A percentile compares a stretch with the other conserved stretches of the same genome.
Evolutionary conservation across 2,797 vertebrate species (phyloP).

Genomic region (Fundulus diaphanus): DNA sequence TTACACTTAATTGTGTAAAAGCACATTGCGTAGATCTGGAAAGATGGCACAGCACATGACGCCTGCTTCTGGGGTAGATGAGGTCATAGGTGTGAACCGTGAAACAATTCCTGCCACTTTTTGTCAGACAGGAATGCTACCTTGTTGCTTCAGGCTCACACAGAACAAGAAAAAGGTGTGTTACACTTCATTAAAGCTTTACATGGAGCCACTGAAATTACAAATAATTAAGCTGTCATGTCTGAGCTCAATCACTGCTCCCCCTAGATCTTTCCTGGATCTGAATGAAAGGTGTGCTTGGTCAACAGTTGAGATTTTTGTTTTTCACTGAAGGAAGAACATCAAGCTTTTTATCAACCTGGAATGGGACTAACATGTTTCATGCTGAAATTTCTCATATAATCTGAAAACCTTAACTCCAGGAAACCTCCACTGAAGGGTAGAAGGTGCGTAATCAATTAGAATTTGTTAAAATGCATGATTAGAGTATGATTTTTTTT

Average conservation of each 20-base stretch:
- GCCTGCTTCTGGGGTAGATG: not conserved
- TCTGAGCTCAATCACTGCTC: not conserved
- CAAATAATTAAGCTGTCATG: not conserved
- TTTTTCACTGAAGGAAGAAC: not conserved
- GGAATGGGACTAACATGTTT: conserved; percentile 33
- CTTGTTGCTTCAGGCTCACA: not conserved
- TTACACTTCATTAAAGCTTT: not conserved
- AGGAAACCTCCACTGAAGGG: not conserved
- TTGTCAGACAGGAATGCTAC: conserved; percentile 19
- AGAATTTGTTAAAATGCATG: not conserved
- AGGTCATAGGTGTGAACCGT: conserved; percentile 5
- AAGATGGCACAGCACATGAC: not conserved
- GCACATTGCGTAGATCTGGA: not conserved
- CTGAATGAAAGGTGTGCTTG: conserved; percentile 4
- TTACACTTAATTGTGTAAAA: conserved; percentile 3
- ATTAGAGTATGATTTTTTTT: not conserved
- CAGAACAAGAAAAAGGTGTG: not conserved
- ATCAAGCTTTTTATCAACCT: not conserved
- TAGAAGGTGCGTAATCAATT: not conserved
- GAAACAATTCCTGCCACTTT: conserved; percentile 18
- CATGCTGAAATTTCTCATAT: conserved; percentile 23
- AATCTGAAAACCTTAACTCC: conserved; percentile 26
- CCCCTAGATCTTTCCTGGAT: not conserved
- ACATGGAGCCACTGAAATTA: not conserved
- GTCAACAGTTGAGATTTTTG: not conserved